Base-by-base conservation (phyloP, 2,888 invertebrate species). In the Oxytorus armatus region DNA sequence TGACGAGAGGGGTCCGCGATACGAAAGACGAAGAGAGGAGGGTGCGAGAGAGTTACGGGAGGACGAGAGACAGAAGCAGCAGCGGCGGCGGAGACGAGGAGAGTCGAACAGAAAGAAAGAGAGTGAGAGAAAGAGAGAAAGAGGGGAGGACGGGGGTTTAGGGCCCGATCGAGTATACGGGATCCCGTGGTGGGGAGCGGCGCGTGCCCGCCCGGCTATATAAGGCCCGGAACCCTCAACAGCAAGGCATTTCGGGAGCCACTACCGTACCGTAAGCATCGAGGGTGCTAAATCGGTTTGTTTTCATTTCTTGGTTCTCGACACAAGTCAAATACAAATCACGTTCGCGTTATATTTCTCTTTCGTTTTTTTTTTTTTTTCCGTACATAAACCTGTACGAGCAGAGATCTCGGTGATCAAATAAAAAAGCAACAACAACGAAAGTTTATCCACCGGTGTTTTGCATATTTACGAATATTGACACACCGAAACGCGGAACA, bases 181-280 rank as follows among this genome's bases (percentile, higher is more conserved):
- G 90, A 88, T 91, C 91, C 92, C 90, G 90, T 94, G 93, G 94
- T 93, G 94, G 94, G 94, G 93, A 92, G 92, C 93, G 94, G 94
- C 94, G 94, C 94, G 94, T 93, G 93, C 93, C 94, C 93, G 93
- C 92, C 84, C 80, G 86, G 83, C 90, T 91, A 92, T 92, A 91
- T 91, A 92, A 92, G 91, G 88, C 91, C 91, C 90, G 87, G 88
- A 87, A 88, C 89, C 90, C 89, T 90, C 89, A 87, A 86, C 86
- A 85, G 86, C 84, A 85, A 89, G 87, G 89, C 92, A 92, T 92
- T 92, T 92, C 92, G 92, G 92, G 89, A 91, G 91, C 90, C 86
- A 87, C 87, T 83, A 87, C 85, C 88, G 88, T 86, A 83, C 88
- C 86, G 88, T 84, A 82, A 85, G 86, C 88, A 87, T 88, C 86